Evolutionary conservation across 2,888 invertebrate species (phyloP), one percentile per base, ranked within the genome.

Genomic region (Bruchidius siliquastri): DNA sequence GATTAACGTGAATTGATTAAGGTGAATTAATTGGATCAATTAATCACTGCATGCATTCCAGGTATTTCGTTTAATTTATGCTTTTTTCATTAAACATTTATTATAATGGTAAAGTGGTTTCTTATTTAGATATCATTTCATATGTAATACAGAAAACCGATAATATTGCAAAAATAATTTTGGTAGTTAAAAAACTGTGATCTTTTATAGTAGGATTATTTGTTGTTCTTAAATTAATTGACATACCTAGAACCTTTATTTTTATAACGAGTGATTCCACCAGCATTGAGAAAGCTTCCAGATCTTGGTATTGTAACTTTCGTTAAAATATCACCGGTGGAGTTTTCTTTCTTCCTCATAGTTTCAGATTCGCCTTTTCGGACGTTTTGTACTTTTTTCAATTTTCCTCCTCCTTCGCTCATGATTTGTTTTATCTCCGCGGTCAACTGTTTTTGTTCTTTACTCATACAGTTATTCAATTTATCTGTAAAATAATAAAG

Each of bases 301-400:
- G 94, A 93, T 80, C 95, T 89, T 20, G 96, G 96, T 81, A 96
- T 92, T 68, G 95, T 95, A 69, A 96, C 94, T 85, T 94, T 93
- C 0, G 96, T 96, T 81, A 95, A 86, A 80, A 94, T 92, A 84
- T 96, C 95, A 8, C 95, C 95, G 18, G 49, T 49, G 73, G 91
- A 90, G 77, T 92, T 91, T 10, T 90, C 88, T 67, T 88, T 87
- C 70, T 88, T 84, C n/a, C 84, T 79, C 30, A 83, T 76, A 0
- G 76, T 68, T 8, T 66, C 22, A 69, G 86, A 85, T 72, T 85
- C 83, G 32, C 81, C 77, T 76, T 83, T 84, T 69, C 84, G 76
- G 20, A 86, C 84, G 77, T 87, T 88, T 75, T 88, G 87, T 0
- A 88, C 87, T 66, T 87, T 85, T 76, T 87, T 88, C 73, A 89